Evolutionary conservation across 2,888 invertebrate species (phyloP), one percentile per base, ranked within the genome.

Genomic region (Platycheirus rosarum): DNA sequence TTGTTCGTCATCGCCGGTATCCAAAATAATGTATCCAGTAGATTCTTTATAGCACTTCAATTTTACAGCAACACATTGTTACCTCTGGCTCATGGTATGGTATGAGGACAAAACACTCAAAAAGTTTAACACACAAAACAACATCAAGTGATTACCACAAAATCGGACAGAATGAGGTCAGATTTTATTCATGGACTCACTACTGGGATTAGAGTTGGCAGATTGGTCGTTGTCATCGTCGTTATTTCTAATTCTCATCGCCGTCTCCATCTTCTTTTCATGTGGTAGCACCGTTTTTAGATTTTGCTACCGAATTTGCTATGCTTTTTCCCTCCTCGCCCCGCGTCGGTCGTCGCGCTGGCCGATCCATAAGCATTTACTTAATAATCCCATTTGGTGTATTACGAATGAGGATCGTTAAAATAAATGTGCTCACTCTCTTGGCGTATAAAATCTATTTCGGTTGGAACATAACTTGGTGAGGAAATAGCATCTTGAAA

Each of bases 361-460:
- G n/a, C n/a, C n/a, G n/a, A n/a, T n/a, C n/a, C n/a, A n/a, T n/a
- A n/a, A 71, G 70, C 44, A 44, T 60, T 73, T 74, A 73, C 82
- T 73, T 82, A 82, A 82, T 82, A 82, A 82, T 77, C 77, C 82
- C 82, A 82, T 82, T 82, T 71, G 71, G 71, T 77, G 68, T 68
- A 82, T 82, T 82, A 82, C 82, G 77, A 82, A 77, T 73, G 77
- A 63, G 71, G 44, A 66, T 82, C 82, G 82, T 82, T 82, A 82
- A 82, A 82, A 82, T 82, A 82, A 82, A 82, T 82, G 71, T 82
- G 82, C 77, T 82, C 77, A 82, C 82, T 77, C 66, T 62, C n/a
- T 5, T 63, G 77, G 71, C 55, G 77, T 77, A 32, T 32, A 60
- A 71, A 77, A 77, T 82, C 77, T 77, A 68, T 77, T 82, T 82